A percentile compares a stretch with the other conserved stretches of the same genome.
These are phyloP conservation scores for Meteorus cinctellus DNA, from an alignment of 2,888 invertebrate species.

Conservation along the genomic window DNA sequence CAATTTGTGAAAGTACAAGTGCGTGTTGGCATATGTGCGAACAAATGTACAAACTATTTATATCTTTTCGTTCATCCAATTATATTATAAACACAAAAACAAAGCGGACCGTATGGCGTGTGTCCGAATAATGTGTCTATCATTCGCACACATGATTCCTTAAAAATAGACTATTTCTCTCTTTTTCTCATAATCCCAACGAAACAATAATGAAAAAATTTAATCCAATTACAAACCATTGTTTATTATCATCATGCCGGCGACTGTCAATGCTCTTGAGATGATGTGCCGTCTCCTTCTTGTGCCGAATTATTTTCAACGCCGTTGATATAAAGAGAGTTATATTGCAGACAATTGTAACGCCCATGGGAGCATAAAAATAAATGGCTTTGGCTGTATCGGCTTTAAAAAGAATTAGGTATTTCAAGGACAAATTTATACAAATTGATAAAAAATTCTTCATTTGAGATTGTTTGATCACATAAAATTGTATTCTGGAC, in stretches of 20 bases:
- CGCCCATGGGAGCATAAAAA: constrained; percentile 82
- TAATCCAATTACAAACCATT: constrained; percentile 72
- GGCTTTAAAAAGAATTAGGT: constrained; percentile 66
- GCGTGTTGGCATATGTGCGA: not conserved
- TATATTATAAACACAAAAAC: constrained; percentile 60
- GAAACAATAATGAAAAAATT: not conserved
- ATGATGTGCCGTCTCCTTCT: constrained; percentile 80
- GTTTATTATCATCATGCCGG: constrained; percentile 78
- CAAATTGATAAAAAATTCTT: too few species aligned
- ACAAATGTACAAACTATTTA: constrained; percentile 4
- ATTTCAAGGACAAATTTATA: not conserved
- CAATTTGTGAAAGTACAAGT: constrained; percentile 1
- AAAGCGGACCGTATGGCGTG: constrained; percentile 56
- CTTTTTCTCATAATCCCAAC: not conserved
- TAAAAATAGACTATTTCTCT: not conserved
- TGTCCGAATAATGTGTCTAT: constrained; percentile 48
- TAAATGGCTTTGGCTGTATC: constrained; percentile 78
- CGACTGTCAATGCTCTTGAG: constrained; percentile 80
- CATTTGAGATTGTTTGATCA: too few species aligned
- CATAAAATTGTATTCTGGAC: too few species aligned
- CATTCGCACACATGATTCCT: constrained; percentile 34
- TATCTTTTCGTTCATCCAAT: constrained; percentile 14
- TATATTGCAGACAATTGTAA: constrained; percentile 80
- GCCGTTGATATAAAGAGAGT: constrained; percentile 82
- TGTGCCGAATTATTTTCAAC: constrained; percentile 79